Conservation (phyloP, 2,797 vertebrate genomes). For the Myotis planiceps region DNA sequence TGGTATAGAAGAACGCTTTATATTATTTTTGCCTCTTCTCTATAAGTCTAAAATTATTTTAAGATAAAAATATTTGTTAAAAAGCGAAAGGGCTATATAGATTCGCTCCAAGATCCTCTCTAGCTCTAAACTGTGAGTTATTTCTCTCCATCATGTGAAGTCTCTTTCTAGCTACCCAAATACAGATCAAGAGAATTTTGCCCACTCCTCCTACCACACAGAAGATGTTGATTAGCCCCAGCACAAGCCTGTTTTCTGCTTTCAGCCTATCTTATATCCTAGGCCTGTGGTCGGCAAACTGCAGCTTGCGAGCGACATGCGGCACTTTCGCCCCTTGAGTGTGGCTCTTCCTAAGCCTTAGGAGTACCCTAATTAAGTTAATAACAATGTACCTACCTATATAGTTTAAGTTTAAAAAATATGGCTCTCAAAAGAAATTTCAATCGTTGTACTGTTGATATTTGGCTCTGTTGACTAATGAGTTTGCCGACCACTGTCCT, state of each 20-base stretch:
- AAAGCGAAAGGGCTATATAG: neutral
- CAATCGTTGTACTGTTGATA: too few species aligned
- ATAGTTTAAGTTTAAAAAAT: too few species aligned
- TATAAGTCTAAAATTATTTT: neutral
- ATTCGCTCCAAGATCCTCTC: neutral
- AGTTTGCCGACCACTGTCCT: too few species aligned
- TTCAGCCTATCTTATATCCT: neutral
- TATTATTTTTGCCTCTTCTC: neutral
- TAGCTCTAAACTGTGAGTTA: neutral
- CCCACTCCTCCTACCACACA: neutral
- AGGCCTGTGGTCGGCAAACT: neutral
- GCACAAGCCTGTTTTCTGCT: neutral
- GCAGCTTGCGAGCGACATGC: too few species aligned
- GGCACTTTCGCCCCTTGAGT: too few species aligned
- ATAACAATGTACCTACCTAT: too few species aligned
- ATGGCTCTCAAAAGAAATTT: too few species aligned
- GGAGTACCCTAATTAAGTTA: too few species aligned
- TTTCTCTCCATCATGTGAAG: neutral
- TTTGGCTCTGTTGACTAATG: too few species aligned
- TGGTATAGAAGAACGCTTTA: neutral
- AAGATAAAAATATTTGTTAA: slow-evolving; percentile 15
- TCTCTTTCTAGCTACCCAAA: neutral
- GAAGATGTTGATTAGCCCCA: neutral
- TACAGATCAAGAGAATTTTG: neutral
- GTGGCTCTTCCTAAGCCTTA: too few species aligned